phyloP scores from a whole-genome alignment of 2,888 invertebrate species.

The Pegoplata infirma region DNA sequence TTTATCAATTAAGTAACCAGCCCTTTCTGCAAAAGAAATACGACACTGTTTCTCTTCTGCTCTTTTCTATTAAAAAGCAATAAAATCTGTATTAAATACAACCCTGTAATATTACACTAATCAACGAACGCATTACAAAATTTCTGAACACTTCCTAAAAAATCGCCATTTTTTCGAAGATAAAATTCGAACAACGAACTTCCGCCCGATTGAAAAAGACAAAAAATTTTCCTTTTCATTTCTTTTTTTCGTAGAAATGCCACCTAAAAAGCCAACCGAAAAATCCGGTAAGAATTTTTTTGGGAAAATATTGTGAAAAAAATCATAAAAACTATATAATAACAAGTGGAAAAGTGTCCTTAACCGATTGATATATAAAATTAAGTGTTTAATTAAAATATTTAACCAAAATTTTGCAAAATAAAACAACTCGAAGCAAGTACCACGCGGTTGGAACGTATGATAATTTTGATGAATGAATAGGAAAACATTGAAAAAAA shows the following conservation, averaged over 20 bases:
- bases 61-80: no score
- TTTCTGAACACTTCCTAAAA: slow-evolving; percentile 54
- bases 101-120: neutral
- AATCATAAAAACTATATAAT: slow-evolving; percentile 59
- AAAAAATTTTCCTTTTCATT: slow-evolving; percentile 75
- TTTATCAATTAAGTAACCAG: no score
- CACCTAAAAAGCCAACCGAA: slow-evolving; percentile 91
- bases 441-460: neutral
- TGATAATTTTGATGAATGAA: neutral
- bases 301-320: slow-evolving; percentile 65
- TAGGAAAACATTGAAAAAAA: no score
- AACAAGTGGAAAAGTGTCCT: slow-evolving; percentile 57
- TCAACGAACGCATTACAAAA: neutral
- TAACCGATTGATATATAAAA: slow-evolving; percentile 30
- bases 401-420: slow-evolving; percentile 16
- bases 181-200: slow-evolving; percentile 66
- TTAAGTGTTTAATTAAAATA: slow-evolving; percentile 7
- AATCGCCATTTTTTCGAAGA: slow-evolving; percentile 58
- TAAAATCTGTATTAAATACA: no score
- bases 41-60: no score
- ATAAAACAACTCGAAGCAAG: neutral
- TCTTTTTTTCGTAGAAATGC: slow-evolving; percentile 84
- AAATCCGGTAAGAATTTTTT: slow-evolving; percentile 86
- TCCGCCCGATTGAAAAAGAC: slow-evolving; percentile 69
- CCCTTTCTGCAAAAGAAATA: no score